phyloP scores from a whole-genome alignment of 2,797 vertebrate genomes.

The Pseudochirops corinnae region DNA sequence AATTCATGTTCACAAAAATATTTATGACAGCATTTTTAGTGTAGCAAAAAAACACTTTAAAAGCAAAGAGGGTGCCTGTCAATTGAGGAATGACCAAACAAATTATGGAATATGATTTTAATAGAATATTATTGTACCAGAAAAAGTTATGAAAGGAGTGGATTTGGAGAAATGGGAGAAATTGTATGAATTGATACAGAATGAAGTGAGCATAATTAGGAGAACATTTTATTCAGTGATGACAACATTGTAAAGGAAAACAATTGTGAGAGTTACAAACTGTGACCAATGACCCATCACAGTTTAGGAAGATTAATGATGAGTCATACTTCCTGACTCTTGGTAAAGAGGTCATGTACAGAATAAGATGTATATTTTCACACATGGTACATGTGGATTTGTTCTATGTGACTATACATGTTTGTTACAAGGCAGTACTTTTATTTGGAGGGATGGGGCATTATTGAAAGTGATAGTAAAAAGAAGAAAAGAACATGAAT shows the following conservation, averaged over 20 bases:
- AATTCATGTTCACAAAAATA: neutral
- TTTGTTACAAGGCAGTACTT: neutral
- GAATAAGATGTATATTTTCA: neutral
- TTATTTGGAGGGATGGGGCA: neutral
- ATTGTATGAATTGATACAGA: neutral
- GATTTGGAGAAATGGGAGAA: neutral
- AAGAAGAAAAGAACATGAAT: neutral
- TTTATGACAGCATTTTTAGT: neutral
- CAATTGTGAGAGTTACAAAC: neutral
- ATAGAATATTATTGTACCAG: neutral
- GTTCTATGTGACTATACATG: neutral
- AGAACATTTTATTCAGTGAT: neutral
- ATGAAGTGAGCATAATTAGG: neutral
- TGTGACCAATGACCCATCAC: neutral
- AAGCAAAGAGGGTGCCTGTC: neutral
- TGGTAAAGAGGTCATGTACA: neutral
- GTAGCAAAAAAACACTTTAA: neutral
- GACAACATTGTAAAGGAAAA: neutral
- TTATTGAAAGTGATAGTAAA: neutral
- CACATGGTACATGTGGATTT: neutral
- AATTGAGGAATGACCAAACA: neutral
- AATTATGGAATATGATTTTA: neutral
- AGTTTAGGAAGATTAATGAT: neutral
- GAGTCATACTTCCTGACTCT: neutral
- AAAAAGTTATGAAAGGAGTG: neutral